A percentile compares a stretch with the other conserved stretches of the same genome.
Evolutionary conservation across 2,113 vertebrate genomes (phyloP).

Genomic region (Muntiacus muntjak): DNA sequence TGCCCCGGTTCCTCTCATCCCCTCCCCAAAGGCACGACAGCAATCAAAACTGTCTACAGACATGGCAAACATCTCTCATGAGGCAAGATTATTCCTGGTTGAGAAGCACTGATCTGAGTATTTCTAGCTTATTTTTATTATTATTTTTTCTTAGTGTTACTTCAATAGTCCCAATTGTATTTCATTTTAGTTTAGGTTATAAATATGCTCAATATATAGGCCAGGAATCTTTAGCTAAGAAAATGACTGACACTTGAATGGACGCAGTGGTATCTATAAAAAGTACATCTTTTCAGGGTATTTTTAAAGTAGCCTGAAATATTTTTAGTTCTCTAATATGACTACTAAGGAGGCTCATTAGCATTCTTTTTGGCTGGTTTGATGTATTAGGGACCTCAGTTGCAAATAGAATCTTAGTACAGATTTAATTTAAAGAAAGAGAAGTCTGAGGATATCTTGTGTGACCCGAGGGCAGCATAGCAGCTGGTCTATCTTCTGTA

Average conservation of each 20-base stretch:
- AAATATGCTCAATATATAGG: not conserved
- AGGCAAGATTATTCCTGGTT: not conserved
- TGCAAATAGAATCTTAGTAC: not conserved
- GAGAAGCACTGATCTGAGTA: not conserved
- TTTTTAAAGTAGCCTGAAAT: conserved; percentile 11
- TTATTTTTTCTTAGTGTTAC: not conserved
- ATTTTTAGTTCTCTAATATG: conserved; percentile 41
- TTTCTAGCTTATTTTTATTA: not conserved
- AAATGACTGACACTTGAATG: conserved; percentile 25
- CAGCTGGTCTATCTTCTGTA: not conserved
- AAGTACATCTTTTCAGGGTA: not conserved
- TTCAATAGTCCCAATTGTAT: not conserved
- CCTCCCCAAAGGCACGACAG: not conserved
- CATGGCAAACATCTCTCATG: not conserved
- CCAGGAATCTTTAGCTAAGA: not conserved
- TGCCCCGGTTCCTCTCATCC: not conserved
- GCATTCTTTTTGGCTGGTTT: not conserved
- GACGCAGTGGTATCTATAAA: conserved; percentile 5
- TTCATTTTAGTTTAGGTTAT: not conserved
- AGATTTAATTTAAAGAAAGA: conserved; percentile 35
- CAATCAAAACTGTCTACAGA: not conserved
- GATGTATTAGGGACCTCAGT: not conserved
- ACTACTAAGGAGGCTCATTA: not conserved
- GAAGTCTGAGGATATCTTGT: not conserved
- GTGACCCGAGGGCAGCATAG: not conserved